Conservation (phyloP, 2,888 invertebrate genomes). For the Neoascia interrupta region DNA sequence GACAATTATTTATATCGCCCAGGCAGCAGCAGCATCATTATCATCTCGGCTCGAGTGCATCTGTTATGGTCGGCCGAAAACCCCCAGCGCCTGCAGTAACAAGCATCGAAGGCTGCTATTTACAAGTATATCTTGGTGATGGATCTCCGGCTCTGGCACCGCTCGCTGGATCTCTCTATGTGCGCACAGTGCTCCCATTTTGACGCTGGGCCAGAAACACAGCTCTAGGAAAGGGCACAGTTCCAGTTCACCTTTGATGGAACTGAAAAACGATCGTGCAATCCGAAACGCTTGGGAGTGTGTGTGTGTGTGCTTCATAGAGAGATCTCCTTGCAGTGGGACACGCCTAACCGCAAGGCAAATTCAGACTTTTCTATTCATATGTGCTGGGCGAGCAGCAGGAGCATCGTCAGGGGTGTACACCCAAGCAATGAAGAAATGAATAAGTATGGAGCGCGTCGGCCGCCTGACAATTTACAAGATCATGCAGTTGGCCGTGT, state of each 20-base stretch:
- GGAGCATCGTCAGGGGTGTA: conserved; percentile 24
- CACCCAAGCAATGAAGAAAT: conserved; percentile 56
- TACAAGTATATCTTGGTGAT: conserved; percentile 67
- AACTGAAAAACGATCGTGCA: conserved; percentile 66
- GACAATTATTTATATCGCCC: conserved; percentile 69
- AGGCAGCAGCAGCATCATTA: conserved; percentile 48
- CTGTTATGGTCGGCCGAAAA: conserved; percentile 18
- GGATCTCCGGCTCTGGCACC: conserved; percentile 62
- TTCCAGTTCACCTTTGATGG: conserved; percentile 60
- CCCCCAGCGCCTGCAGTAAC: conserved; percentile 48
- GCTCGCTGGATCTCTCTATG: conserved; percentile 59
- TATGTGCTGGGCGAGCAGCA: conserved; percentile 18
- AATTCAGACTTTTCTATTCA: conserved; percentile 6
- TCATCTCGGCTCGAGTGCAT: conserved; percentile 34
- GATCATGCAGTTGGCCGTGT: conserved; percentile 69
- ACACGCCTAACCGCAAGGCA: conserved; percentile 78
- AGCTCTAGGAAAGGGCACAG: conserved; percentile 48
- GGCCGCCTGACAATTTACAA: conserved; percentile 67
- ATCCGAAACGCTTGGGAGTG: conserved; percentile 41
- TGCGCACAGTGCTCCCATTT: conserved; percentile 57
- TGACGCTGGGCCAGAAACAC: conserved; percentile 41
- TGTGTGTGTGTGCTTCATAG: conserved; percentile 31
- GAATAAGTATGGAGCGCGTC: conserved; percentile 56
- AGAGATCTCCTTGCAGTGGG: conserved; percentile 59
- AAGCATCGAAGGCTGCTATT: conserved; percentile 62